Conservation (phyloP, 2,113 vertebrate species). For the Rhipidura dahli region DNA sequence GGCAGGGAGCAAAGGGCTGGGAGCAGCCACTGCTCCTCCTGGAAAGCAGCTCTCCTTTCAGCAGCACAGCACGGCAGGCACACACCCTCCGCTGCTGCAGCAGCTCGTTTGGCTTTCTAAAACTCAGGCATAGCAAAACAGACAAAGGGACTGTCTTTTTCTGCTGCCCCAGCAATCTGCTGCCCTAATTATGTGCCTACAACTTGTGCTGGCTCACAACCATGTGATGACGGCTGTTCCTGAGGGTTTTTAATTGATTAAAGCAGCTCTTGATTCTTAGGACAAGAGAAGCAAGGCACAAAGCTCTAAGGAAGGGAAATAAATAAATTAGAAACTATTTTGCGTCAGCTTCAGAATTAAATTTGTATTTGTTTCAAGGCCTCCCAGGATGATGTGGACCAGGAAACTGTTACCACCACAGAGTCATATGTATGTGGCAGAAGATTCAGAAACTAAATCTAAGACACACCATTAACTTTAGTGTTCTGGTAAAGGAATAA, state of each 20-base stretch:
- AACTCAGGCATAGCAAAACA: neutral
- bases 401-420: neutral
- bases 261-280: neutral
- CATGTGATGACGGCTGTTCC: neutral
- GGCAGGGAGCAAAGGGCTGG: neutral
- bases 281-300: neutral
- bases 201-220: neutral
- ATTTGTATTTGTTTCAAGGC: neutral
- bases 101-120: neutral
- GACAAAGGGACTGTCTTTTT: constrained; percentile 10
- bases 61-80: neutral
- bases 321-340: neutral
- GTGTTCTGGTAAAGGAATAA: neutral
- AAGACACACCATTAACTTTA: neutral
- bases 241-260: neutral
- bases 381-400: neutral
- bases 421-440: neutral
- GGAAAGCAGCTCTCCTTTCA: neutral
- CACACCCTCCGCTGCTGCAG: neutral
- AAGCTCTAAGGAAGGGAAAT: neutral
- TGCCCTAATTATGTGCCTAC: neutral
- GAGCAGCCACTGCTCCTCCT: neutral
- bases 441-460: neutral
- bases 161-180: constrained; percentile 20
- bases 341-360: neutral